These are phyloP conservation scores for Gymnopithys bicolor DNA, from an alignment of 2,797 vertebrate genomes.

Conservation along the genomic window DNA sequence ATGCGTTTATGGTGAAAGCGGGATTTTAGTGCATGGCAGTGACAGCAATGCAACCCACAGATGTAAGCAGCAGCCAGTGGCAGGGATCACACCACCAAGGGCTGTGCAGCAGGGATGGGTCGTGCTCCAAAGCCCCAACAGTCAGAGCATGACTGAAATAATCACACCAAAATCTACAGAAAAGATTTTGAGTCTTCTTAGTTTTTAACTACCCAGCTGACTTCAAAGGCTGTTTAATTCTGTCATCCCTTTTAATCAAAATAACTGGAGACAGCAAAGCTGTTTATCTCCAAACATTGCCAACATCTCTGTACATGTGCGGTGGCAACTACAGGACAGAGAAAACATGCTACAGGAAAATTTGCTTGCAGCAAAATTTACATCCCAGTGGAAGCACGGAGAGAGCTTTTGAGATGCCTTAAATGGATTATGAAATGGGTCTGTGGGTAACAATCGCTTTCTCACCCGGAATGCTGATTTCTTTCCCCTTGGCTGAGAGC, in stretches of 20 bases:
- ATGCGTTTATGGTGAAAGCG: neutral
- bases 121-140: neutral
- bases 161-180: neutral
- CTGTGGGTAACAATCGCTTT: neutral
- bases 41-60: neutral
- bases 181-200: neutral
- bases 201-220: neutral
- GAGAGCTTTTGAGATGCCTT: conserved; percentile 4
- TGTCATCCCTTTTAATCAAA: conserved; percentile 38
- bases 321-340: conserved; percentile 4
- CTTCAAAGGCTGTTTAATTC: conserved; percentile 41
- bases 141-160: neutral
- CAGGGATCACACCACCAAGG: neutral
- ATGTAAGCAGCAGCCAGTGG: accelerated
- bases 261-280: conserved; percentile 14
- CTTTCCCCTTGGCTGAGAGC: neutral
- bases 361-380: conserved; percentile 1
- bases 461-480: conserved; percentile 3
- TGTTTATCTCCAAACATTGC: conserved; percentile 36
- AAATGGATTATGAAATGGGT: neutral
- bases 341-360: neutral
- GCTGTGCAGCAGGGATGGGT: neutral
- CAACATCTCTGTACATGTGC: conserved; percentile 4
- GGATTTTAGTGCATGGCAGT: neutral
- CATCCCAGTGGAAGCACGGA: neutral